Evolutionary conservation across 37 sponge, comb jelly and placozoan species (phyloP).

Genomic region (Cladorhizidae sp.): DNA sequence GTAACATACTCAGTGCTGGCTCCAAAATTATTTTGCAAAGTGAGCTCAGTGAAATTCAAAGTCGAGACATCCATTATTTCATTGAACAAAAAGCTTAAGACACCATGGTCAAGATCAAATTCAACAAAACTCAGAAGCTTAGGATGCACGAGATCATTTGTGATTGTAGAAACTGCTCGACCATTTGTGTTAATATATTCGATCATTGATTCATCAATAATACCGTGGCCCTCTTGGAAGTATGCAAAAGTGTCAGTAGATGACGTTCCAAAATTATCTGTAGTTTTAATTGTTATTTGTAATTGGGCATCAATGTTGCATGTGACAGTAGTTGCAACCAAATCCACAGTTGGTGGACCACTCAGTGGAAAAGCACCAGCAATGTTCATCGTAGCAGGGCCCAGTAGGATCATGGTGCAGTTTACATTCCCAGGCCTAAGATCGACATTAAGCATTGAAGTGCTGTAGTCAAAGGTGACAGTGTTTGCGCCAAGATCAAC

Average conservation of each 20-base stretch:
- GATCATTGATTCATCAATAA: not conserved
- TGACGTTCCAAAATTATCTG: slow-evolving; percentile 21
- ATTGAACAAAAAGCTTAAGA: slow-evolving; percentile 68
- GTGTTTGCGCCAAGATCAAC: slow-evolving; percentile 66
- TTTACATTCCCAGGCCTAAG: not conserved
- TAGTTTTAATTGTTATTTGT: slow-evolving; percentile 42
- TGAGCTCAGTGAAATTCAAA: slow-evolving; percentile 59
- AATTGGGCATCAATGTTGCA: slow-evolving; percentile 27
- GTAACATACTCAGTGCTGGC: slow-evolving; percentile 6
- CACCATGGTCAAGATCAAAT: slow-evolving; percentile 71
- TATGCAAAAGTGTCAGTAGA: slow-evolving; percentile 36
- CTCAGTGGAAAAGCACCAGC: not conserved
- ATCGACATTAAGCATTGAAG: not conserved
- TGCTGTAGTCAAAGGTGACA: slow-evolving; percentile 66
- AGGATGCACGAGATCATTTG: slow-evolving; percentile 35
- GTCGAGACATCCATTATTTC: slow-evolving; percentile 74
- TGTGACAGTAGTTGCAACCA: slow-evolving; percentile 14
- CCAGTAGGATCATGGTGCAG: slow-evolving; percentile 27
- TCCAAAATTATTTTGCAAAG: slow-evolving; percentile 51
- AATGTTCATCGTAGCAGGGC: not conserved
- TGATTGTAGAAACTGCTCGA: not conserved
- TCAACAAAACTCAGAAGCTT: slow-evolving; percentile 50
- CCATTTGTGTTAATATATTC: not conserved
- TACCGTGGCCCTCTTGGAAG: slow-evolving; percentile 33
- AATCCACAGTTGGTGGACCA: not conserved